Conservation (phyloP, 2,797 vertebrate genomes). For the Prunella strophiata region DNA sequence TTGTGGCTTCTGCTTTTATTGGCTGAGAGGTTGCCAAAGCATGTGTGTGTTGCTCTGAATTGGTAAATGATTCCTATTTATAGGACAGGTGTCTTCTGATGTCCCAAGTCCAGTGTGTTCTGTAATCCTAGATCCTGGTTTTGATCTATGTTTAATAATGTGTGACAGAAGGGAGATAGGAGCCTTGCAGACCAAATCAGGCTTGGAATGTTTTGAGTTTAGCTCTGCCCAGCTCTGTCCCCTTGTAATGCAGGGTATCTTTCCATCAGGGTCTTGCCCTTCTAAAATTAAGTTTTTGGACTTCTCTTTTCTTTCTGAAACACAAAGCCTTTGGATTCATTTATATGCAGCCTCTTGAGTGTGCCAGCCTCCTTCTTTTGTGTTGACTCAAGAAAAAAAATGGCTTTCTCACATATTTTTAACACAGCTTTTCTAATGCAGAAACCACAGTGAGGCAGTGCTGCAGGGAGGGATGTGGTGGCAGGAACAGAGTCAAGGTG, state of each 20-base stretch:
- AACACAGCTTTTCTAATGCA: neutral
- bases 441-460: neutral
- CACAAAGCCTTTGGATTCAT: neutral
- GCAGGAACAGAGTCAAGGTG: neutral
- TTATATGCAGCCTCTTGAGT: neutral
- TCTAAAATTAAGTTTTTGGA: slow-evolving; percentile 1
- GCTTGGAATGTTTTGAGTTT: slow-evolving; percentile 41
- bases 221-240: neutral
- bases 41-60: slow-evolving; percentile 59
- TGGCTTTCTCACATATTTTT: neutral
- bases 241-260: neutral
- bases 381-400: neutral
- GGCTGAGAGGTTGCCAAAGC: slow-evolving; percentile 64
- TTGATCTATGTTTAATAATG: slow-evolving; percentile 70
- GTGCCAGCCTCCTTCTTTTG: neutral
- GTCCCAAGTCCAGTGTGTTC: slow-evolving; percentile 50
- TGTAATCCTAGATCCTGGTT: slow-evolving; percentile 67
- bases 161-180: slow-evolving; percentile 66
- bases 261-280: neutral
- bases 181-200: slow-evolving; percentile 43
- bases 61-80: slow-evolving; percentile 70
- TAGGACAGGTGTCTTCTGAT: slow-evolving; percentile 71
- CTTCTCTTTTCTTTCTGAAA: neutral
- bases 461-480: neutral
- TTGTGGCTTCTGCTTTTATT: slow-evolving; percentile 61